phyloP scores from a whole-genome alignment of 2,888 invertebrate genomes.

The Tetragonula carbonaria region DNA sequence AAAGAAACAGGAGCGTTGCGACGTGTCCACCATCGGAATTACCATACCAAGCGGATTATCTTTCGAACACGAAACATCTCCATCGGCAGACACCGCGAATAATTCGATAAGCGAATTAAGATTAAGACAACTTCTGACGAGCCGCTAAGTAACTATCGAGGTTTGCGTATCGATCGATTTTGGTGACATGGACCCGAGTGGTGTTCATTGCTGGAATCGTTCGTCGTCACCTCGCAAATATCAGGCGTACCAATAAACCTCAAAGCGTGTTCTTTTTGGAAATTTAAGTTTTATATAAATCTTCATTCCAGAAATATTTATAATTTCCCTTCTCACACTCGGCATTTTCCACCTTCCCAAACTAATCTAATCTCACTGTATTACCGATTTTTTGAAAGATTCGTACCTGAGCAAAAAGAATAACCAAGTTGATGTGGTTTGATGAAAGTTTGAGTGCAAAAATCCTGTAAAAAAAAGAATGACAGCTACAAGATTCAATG shows the following conservation, averaged over 20 bases:
- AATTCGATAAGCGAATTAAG: constrained; percentile 84
- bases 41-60: constrained; percentile 83
- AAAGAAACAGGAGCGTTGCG: constrained; percentile 18
- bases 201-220: constrained; percentile 41
- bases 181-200: constrained; percentile 71
- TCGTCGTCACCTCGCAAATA: background rate
- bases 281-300: no score
- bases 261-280: no score
- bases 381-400: no score
- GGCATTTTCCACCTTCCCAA: background rate
- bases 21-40: constrained; percentile 76
- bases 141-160: constrained; percentile 81
- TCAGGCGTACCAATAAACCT: no score
- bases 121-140: constrained; percentile 81
- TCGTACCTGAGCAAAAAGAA: no score
- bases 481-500: no score
- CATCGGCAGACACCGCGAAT: constrained; percentile 76
- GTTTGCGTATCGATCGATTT: constrained; percentile 76
- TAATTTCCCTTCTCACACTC: no score
- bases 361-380: background rate
- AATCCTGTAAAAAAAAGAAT: no score
- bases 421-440: no score
- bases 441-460: no score
- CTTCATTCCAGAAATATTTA: no score
- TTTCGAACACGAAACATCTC: constrained; percentile 81